Conservation (phyloP, 2,888 invertebrate genomes). For the Cephus rjabovi region DNA sequence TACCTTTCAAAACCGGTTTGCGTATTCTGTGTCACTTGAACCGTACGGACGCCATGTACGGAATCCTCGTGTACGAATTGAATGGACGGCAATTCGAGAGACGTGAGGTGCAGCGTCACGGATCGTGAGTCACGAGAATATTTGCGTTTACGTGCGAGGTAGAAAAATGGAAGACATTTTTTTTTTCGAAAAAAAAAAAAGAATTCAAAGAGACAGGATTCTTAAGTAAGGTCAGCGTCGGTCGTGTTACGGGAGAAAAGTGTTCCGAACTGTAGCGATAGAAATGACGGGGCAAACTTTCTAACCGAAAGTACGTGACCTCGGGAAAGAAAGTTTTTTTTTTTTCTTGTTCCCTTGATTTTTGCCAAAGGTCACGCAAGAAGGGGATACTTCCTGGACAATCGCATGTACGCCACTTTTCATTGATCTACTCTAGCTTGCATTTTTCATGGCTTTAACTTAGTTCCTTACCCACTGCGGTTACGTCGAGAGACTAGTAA, state of each 20-base stretch:
- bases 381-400: background rate
- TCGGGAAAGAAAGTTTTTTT: background rate
- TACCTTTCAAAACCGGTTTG: constrained; percentile 50
- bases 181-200: background rate
- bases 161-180: background rate
- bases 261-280: background rate
- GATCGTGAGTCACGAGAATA: background rate
- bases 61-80: background rate
- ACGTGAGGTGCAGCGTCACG: background rate
- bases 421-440: background rate
- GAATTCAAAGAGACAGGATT: too few species aligned
- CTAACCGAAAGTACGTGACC: background rate
- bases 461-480: too few species aligned
- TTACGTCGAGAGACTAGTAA: too few species aligned
- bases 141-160: background rate
- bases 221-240: background rate
- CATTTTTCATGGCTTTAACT: background rate
- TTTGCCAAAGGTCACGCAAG: background rate
- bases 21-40: constrained; percentile 25
- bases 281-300: background rate
- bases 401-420: background rate
- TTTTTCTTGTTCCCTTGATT: background rate
- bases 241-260: background rate
- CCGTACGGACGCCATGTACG: background rate
- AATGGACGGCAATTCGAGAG: background rate